phyloP scores from a whole-genome alignment of 2,113 vertebrate genomes.

The Butorides virescens region DNA sequence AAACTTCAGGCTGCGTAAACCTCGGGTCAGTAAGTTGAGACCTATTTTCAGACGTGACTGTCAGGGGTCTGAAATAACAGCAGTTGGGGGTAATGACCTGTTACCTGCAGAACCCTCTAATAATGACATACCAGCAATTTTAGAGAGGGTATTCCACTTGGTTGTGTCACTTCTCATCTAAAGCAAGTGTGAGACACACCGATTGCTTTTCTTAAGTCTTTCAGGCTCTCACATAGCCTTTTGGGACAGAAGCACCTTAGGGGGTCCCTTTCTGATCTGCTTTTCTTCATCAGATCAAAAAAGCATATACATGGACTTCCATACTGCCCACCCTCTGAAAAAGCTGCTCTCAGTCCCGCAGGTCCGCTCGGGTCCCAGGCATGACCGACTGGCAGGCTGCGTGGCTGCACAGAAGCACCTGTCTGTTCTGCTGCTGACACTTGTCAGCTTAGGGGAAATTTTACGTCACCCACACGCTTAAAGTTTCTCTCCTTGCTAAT shows the following conservation, averaged over 20 bases:
- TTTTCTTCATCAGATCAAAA: neutral
- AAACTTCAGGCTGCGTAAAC: neutral
- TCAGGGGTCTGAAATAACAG: neutral
- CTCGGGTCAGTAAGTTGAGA: neutral
- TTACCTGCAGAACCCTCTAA: neutral
- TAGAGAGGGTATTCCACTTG: neutral
- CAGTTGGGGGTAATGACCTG: neutral
- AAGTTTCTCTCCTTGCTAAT: neutral
- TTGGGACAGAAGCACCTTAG: neutral
- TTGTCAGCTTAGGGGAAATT: neutral
- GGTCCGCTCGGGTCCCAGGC: neutral
- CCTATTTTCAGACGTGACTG: neutral
- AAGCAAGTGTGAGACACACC: neutral
- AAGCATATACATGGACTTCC: neutral
- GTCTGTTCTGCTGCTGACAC: neutral
- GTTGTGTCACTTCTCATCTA: neutral
- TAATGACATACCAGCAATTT: neutral
- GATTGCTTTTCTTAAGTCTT: neutral
- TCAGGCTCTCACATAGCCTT: neutral
- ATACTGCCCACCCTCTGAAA: neutral
- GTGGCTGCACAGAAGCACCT: neutral
- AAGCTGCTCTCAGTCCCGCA: neutral
- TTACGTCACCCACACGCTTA: neutral
- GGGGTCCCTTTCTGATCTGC: neutral
- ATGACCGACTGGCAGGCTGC: fast-evolving